phyloP scores from a whole-genome alignment of 1,140 invertebrate genomes.

The Maniola jurtina region DNA sequence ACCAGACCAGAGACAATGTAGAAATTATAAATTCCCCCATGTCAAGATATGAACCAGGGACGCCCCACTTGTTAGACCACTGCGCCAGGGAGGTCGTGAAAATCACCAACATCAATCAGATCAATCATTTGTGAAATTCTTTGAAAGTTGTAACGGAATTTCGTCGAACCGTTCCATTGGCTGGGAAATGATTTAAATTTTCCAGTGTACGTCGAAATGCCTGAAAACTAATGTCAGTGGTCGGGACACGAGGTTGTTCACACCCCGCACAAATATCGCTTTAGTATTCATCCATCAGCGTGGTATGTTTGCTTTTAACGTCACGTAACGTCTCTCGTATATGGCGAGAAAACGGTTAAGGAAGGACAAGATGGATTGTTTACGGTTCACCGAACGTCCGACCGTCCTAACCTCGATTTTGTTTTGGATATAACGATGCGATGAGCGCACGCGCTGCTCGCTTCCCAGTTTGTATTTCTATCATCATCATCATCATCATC shows the following conservation, averaged over 20 bases:
- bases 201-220: conserved; percentile 17
- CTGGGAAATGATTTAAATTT: conserved; percentile 10
- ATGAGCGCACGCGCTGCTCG: not conserved
- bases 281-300: conserved; percentile 32
- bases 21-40: too few species aligned
- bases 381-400: conserved; percentile 33
- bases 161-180: not conserved
- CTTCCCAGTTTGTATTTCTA: not conserved
- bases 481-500: too few species aligned
- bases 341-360: conserved; percentile 25
- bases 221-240: conserved; percentile 24
- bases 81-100: too few species aligned
- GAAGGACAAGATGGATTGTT: conserved; percentile 31
- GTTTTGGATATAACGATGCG: conserved; percentile 12
- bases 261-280: conserved; percentile 17
- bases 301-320: conserved; percentile 30
- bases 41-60: too few species aligned
- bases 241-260: conserved; percentile 26
- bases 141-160: too few species aligned
- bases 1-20: too few species aligned
- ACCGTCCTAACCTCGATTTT: conserved; percentile 27
- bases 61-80: too few species aligned
- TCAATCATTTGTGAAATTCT: too few species aligned
- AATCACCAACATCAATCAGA: too few species aligned
- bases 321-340: conserved; percentile 23